Evolutionary conservation across 2,888 invertebrate species (phyloP).

Genomic region (Lasioglossum calceatum): DNA sequence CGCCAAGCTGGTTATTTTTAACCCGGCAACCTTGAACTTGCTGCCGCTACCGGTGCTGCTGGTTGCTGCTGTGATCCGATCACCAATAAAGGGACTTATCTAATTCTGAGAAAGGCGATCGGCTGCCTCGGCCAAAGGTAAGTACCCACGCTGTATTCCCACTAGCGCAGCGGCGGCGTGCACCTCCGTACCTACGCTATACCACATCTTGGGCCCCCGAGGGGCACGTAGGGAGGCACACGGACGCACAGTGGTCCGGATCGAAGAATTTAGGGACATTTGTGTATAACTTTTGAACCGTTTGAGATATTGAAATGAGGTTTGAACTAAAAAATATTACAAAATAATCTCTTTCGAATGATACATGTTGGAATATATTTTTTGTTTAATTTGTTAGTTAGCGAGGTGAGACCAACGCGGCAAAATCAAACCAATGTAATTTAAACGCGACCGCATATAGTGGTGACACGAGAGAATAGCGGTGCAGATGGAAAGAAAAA

Average conservation of each 20-base stretch:
- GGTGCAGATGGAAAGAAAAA: too few relatives aligned
- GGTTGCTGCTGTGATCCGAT: constrained; percentile 76
- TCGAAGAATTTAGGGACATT: too few relatives aligned
- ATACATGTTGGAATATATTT: too few relatives aligned
- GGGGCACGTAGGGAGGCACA: constrained; percentile 23
- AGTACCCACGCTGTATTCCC: constrained; percentile 66
- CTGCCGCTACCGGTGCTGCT: constrained; percentile 60
- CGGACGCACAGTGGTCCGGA: neutral
- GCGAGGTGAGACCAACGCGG: too few relatives aligned
- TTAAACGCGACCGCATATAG: too few relatives aligned
- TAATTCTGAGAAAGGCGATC: constrained; percentile 80
- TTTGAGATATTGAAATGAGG: too few relatives aligned
- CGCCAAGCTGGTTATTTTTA: constrained; percentile 76
- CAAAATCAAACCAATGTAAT: too few relatives aligned
- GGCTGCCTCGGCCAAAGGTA: constrained; percentile 70
- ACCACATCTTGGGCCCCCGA: constrained; percentile 29
- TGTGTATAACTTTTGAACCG: too few relatives aligned
- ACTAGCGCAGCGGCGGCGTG: constrained; percentile 39
- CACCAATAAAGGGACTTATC: constrained; percentile 80
- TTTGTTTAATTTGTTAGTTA: too few relatives aligned
- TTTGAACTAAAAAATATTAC: too few relatives aligned
- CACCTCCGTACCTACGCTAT: constrained; percentile 32
- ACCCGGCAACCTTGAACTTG: constrained; percentile 80
- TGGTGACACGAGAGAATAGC: too few relatives aligned
- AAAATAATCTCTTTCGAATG: too few relatives aligned